Evolutionary conservation across 2,888 invertebrate genomes (phyloP).

Genomic region (Scaptomyza polygonia): DNA sequence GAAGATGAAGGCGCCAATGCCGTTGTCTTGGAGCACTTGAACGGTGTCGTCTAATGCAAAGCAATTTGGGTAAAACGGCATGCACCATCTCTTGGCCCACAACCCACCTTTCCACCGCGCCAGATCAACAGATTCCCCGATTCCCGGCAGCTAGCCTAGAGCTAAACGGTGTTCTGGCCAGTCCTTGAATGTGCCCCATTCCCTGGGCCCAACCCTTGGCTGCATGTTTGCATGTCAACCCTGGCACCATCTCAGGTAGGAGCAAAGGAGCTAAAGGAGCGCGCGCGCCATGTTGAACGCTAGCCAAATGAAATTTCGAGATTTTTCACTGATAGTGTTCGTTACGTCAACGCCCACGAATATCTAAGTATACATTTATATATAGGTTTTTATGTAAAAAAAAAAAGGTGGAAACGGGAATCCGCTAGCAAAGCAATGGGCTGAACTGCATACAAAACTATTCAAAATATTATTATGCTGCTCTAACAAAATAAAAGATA

Average conservation of each 20-base stretch:
- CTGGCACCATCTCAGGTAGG: slow-evolving; percentile 24
- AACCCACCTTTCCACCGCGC: background rate
- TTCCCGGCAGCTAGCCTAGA: slow-evolving; percentile 44
- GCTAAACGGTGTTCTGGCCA: slow-evolving; percentile 59
- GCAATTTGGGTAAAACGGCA: slow-evolving; percentile 64
- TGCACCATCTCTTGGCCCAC: background rate
- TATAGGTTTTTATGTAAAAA: background rate
- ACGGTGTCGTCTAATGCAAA: slow-evolving; percentile 66
- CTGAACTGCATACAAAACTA: background rate
- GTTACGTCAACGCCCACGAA: slow-evolving; percentile 57
- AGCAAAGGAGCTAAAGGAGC: slow-evolving; percentile 2
- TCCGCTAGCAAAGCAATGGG: slow-evolving; percentile 4
- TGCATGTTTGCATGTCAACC: slow-evolving; percentile 55
- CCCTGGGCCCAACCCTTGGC: slow-evolving; percentile 9
- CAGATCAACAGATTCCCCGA: slow-evolving; percentile 22
- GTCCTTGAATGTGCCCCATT: background rate
- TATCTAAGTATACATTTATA: background rate
- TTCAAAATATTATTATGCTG: background rate
- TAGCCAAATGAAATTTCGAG: slow-evolving; percentile 72
- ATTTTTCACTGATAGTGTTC: slow-evolving; percentile 69
- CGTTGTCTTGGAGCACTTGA: slow-evolving; percentile 49
- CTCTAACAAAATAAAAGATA: background rate
- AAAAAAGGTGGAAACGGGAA: background rate
- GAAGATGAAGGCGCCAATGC: slow-evolving; percentile 24
- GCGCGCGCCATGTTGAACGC: slow-evolving; percentile 52